Conservation (phyloP, 1,140 invertebrate genomes). For the Aphaenogaster ashmeadi region DNA sequence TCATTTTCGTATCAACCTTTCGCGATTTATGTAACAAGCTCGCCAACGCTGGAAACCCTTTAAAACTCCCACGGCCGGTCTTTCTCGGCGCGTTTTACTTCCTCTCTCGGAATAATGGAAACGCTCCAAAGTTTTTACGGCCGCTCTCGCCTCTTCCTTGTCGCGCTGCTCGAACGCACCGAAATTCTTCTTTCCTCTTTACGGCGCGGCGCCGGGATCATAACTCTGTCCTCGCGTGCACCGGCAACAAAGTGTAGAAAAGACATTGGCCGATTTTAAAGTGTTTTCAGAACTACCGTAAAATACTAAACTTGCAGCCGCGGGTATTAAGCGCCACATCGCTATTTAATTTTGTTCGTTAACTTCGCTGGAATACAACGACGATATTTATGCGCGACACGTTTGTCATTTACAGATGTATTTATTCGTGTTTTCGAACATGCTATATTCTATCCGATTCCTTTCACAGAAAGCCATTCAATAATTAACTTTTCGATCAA, state of each 20-base stretch:
- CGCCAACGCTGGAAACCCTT: constrained; percentile 53
- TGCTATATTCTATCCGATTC: not conserved
- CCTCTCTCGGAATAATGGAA: constrained; percentile 64
- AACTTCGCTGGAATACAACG: constrained; percentile 22
- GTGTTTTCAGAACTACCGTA: constrained; percentile 53
- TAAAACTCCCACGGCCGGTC: constrained; percentile 40
- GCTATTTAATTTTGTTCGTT: constrained; percentile 42
- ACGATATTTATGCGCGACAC: constrained; percentile 23
- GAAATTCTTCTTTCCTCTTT: constrained; percentile 64
- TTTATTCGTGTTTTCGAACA: not conserved
- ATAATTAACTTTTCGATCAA: constrained; percentile 30
- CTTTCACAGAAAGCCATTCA: constrained; percentile 20
- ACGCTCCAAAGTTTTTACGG: constrained; percentile 72
- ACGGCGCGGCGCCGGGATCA: constrained; percentile 48
- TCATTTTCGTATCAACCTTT: constrained; percentile 65
- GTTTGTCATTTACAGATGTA: not conserved
- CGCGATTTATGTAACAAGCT: constrained; percentile 65
- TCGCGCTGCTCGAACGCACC: constrained; percentile 4
- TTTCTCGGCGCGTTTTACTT: constrained; percentile 43
- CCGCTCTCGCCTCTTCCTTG: constrained; percentile 9
- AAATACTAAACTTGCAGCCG: constrained; percentile 37
- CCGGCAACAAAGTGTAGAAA: constrained; percentile 52
- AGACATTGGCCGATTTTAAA: constrained; percentile 50
- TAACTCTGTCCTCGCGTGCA: constrained; percentile 57
- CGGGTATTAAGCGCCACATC: constrained; percentile 34